A percentile compares a stretch with the other conserved stretches of the same genome.
These are phyloP conservation scores for Tholera decimalis DNA, from an alignment of 2,888 invertebrate species.

Conservation along the genomic window DNA sequence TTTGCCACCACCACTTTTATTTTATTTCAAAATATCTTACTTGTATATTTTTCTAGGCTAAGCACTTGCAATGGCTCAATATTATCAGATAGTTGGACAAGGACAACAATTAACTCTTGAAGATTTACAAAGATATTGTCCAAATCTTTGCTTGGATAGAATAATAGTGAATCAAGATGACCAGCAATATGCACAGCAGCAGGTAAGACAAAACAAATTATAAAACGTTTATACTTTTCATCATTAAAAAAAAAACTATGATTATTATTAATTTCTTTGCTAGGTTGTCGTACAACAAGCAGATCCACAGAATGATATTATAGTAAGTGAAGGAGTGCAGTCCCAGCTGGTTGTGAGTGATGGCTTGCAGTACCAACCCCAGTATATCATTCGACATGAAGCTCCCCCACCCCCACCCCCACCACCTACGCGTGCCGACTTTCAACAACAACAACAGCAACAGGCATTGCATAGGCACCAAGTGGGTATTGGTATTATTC, in stretches of 20 bases:
- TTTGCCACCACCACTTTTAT: too few relatives aligned
- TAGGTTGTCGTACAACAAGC: constrained; percentile 91
- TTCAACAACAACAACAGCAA: constrained; percentile 81
- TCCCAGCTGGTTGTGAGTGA: constrained; percentile 86
- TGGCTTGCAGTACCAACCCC: constrained; percentile 87
- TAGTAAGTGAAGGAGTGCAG: constrained; percentile 89
- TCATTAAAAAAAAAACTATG: background rate
- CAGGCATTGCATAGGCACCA: constrained; percentile 82
- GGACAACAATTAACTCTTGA: constrained; percentile 90
- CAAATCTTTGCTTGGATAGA: constrained; percentile 91
- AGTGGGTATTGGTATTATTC: constrained; percentile 59
- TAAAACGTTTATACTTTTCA: background rate
- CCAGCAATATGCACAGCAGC: constrained; percentile 88
- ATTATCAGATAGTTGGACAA: constrained; percentile 93
- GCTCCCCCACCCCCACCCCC: constrained; percentile 78
- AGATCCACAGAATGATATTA: constrained; percentile 90
- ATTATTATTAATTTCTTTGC: constrained; percentile 22
- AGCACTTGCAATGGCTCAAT: constrained; percentile 93
- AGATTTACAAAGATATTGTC: constrained; percentile 92
- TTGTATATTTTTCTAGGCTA: constrained; percentile 77
- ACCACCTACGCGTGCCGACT: constrained; percentile 80
- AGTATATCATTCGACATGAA: constrained; percentile 89
- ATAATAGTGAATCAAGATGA: constrained; percentile 89
- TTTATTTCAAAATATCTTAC: constrained; percentile 8
- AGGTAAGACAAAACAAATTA: constrained; percentile 72